These are phyloP conservation scores for Danio aesculapii DNA, from an alignment of 2,797 vertebrate species.

Conservation along the genomic window DNA sequence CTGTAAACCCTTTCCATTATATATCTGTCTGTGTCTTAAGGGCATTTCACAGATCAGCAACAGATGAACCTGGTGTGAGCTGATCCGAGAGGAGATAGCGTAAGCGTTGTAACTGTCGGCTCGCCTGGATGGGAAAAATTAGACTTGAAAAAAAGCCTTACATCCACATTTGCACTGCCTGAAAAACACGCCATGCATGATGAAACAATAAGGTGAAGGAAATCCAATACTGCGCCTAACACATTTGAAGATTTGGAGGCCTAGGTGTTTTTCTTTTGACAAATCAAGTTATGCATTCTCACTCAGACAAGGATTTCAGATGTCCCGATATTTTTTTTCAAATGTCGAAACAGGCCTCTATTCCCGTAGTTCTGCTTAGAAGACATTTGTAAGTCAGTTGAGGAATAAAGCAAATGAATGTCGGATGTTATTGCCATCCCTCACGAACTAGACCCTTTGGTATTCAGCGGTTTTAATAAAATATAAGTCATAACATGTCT, in stretches of 20 bases:
- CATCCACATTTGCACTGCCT: constrained; percentile 39
- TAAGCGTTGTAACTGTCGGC: constrained; percentile 39
- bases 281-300: constrained; percentile 41
- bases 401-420: constrained; percentile 21
- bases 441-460: constrained; percentile 12
- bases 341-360: not conserved
- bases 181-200: constrained; percentile 36
- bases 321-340: not conserved
- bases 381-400: constrained; percentile 24
- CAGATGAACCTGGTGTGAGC: constrained; percentile 42
- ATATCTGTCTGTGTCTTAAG: constrained; percentile 37
- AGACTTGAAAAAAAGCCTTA: constrained; percentile 2
- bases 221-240: constrained; percentile 49
- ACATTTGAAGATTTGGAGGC: constrained; percentile 44
- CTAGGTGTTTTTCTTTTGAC: constrained; percentile 13
- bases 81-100: constrained; percentile 25
- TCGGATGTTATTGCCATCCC: not conserved
- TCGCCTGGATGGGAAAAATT: constrained; percentile 25
- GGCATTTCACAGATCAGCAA: constrained; percentile 40
- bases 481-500: constrained; percentile 56
- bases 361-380: not conserved
- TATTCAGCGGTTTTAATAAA: constrained; percentile 56
- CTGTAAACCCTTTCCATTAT: constrained; percentile 36
- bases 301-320: constrained; percentile 31
- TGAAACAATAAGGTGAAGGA: constrained; percentile 49